Base-by-base conservation (phyloP, 2,888 invertebrate species). In the Stomorhina lunata region DNA sequence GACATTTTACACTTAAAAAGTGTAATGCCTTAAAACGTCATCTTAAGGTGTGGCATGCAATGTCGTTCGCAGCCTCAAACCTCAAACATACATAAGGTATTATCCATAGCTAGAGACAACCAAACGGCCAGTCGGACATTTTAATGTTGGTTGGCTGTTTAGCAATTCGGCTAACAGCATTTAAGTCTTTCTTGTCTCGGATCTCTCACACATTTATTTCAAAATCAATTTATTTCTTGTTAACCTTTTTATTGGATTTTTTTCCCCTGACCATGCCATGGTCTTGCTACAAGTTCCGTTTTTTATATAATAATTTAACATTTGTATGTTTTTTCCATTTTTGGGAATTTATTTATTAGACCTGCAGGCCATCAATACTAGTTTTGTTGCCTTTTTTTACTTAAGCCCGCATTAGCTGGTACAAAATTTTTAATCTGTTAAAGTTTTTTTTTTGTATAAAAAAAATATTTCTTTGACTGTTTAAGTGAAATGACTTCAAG, bases 1-100 rank as follows among this genome's bases (percentile, higher is more conserved):
- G 88, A 87, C 88, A 87, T 80, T 86, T 88, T 86, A 87, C 87
- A 86, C 59, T 65, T 81, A 80, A 83, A 82, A 83, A 82, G 73
- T 69, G 80, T 84, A 80, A 65, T 69, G 53, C 25, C 48, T 66
- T 63, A 65, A 82, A 50, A 69, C 66, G 81, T 75, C 57, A 75
- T 68, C 61, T 71, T 40, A 59, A 82, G 82, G 82, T 82, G 82
- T 71, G 79, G 79, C 59, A 12, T 15, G 9, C 15, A 37, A 22
- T 40, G 22, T n/a, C n/a, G n/a, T n/a, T n/a, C n/a, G n/a, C n/a
- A n/a, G n/a, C 29, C 15, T 32, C 9, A 20, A 29, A 40, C 0
- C 25, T 37, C 63, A 40, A 12, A 22, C 43, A 65, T 43, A 17
- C 29, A 43, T 48, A n/a, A n/a, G n/a, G n/a, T n/a, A n/a, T 45